A percentile compares a stretch with the other conserved stretches of the same genome.
Evolutionary conservation across 1,140 invertebrate species (phyloP).

Genomic region (Mactra quadrangularis): DNA sequence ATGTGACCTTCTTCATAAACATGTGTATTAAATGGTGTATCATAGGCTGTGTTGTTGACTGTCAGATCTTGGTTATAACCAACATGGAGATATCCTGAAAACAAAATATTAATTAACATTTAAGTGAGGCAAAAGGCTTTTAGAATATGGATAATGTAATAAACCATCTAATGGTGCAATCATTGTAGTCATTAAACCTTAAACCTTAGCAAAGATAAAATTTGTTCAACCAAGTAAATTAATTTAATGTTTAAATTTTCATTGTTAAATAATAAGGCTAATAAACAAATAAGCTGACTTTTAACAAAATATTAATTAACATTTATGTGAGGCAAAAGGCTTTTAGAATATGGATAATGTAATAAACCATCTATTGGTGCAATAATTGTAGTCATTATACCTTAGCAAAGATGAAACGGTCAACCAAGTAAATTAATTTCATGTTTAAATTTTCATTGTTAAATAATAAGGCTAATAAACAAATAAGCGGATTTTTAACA

Average conservation of each 20-base stretch:
- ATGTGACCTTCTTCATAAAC: conserved; percentile 73
- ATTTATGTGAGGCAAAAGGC: not conserved
- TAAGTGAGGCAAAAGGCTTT: not conserved
- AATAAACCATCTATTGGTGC: not conserved
- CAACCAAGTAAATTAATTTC: too few relatives aligned
- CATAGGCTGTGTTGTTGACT: conserved; percentile 68
- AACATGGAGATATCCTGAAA: conserved; percentile 73
- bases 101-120: conserved; percentile 1
- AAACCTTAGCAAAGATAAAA: too few relatives aligned
- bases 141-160: not conserved
- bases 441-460: too few relatives aligned
- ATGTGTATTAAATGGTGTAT: conserved; percentile 74
- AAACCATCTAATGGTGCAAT: not conserved
- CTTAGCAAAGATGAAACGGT: too few relatives aligned
- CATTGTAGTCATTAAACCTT: not conserved
- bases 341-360: conserved; percentile 7
- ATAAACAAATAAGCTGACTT: conserved; percentile 73
- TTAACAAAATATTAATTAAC: not conserved
- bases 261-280: conserved; percentile 70
- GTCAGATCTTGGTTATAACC: conserved; percentile 71
- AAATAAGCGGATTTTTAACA: conserved; percentile 69
- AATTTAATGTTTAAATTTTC: too few relatives aligned
- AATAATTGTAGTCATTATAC: not conserved
- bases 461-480: conserved; percentile 72
- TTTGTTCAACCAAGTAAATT: too few relatives aligned